Conservation (phyloP, 2,888 invertebrate genomes). For the Spicauda simplicius region DNA sequence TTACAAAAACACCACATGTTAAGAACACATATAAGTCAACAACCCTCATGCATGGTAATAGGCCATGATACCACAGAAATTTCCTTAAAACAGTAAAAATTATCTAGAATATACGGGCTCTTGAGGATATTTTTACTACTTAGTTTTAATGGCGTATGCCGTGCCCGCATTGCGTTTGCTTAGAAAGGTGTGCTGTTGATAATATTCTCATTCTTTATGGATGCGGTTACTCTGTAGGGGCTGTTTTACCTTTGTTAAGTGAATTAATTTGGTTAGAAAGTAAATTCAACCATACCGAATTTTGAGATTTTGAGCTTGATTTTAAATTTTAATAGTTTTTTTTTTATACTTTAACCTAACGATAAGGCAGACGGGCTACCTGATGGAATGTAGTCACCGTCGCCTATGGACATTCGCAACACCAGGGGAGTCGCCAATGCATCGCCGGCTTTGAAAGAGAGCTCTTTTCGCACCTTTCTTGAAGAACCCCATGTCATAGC, state of each 20-base stretch:
- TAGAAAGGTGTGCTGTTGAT: conserved; percentile 40
- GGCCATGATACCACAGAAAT: conserved; percentile 31
- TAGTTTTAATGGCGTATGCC: conserved; percentile 36
- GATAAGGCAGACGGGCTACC: no score
- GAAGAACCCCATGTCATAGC: no score
- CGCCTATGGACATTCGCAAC: no score
- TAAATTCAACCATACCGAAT: no score
- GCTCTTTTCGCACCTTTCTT: no score
- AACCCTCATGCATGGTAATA: conserved; percentile 46
- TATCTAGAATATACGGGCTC: conserved; percentile 61
- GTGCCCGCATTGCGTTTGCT: conserved; percentile 44
- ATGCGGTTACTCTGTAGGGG: conserved; percentile 14
- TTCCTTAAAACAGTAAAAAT: conserved; percentile 63
- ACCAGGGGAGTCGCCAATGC: no score
- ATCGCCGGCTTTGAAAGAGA: no score
- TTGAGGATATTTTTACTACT: conserved; percentile 25
- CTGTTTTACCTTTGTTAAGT: background rate
- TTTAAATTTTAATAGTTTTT: no score
- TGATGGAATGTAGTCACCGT: no score
- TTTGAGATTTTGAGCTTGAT: no score
- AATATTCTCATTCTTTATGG: conserved; percentile 9
- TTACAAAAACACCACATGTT: conserved; percentile 50
- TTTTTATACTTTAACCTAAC: no score
- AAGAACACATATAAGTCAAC: conserved; percentile 39
- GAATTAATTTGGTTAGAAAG: background rate